These are phyloP conservation scores for Rhinatrema bivittatum DNA, from an alignment of 2,797 vertebrate species.

Conservation along the genomic window DNA sequence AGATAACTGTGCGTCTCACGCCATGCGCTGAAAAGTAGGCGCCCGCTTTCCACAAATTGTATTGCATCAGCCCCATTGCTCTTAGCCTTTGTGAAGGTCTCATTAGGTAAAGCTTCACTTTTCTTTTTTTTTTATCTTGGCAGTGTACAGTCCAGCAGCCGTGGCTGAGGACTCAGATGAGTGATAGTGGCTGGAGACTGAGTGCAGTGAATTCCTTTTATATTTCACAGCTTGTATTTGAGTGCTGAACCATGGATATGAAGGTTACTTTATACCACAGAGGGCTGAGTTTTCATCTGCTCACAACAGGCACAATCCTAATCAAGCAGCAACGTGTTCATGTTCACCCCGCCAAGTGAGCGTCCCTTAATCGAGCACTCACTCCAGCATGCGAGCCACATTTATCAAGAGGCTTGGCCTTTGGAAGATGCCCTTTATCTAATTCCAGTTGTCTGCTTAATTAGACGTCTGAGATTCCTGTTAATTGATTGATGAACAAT, in stretches of 20 bases:
- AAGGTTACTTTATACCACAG: slow-evolving; percentile 21
- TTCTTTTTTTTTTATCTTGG: fast-evolving
- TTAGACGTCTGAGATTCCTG: slow-evolving; percentile 37
- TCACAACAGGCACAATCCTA: slow-evolving; percentile 1
- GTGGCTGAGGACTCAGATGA: fast-evolving
- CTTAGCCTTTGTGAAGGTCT: too few species aligned
- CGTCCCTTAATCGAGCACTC: slow-evolving; percentile 43
- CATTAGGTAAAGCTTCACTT: too few species aligned
- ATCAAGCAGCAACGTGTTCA: slow-evolving; percentile 4
- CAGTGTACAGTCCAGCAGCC: fast-evolving
- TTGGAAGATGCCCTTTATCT: slow-evolving; percentile 45
- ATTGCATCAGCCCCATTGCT: too few species aligned
- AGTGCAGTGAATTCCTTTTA: background rate
- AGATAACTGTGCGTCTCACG: too few species aligned
- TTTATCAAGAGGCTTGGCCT: slow-evolving; percentile 23
- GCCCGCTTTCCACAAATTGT: too few species aligned
- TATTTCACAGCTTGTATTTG: background rate
- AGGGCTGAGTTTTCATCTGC: slow-evolving; percentile 3
- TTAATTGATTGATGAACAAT: slow-evolving; percentile 54
- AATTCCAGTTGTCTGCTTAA: slow-evolving; percentile 49
- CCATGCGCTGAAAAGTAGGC: too few species aligned
- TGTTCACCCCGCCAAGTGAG: slow-evolving; percentile 5
- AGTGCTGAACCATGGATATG: background rate
- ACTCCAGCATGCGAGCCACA: slow-evolving; percentile 35
- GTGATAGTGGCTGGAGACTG: fast-evolving